phyloP scores from a whole-genome alignment of 37 sponge, comb jelly and placozoan species.

The Geodia barretti region DNA sequence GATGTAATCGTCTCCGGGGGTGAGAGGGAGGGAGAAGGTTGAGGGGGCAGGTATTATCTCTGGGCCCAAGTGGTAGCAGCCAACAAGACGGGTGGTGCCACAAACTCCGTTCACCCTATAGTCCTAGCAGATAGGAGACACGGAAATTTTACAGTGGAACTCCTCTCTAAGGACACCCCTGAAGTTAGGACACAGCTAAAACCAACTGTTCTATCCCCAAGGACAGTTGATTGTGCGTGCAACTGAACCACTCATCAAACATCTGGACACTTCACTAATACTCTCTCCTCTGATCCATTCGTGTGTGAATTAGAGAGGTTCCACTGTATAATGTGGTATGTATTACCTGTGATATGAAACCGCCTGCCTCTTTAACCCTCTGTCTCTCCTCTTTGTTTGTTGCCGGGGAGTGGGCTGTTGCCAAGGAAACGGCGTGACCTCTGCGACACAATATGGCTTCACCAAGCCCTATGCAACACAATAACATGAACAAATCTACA shows the following conservation, averaged over 20 bases:
- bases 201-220: too few species aligned
- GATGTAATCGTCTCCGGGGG: conserved; percentile 55
- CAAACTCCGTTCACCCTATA: conserved; percentile 58
- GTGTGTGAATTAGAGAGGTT: neutral
- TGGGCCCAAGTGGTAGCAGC: conserved; percentile 78
- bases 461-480: conserved; percentile 60
- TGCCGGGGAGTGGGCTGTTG: conserved; percentile 66
- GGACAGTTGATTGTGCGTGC: too few species aligned
- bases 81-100: conserved; percentile 60
- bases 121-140: conserved; percentile 43
- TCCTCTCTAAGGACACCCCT: too few species aligned
- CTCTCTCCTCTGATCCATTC: too few species aligned
- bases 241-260: too few species aligned
- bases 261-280: too few species aligned
- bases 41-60: conserved; percentile 79
- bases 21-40: conserved; percentile 53
- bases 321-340: too few species aligned
- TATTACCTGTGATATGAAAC: conserved; percentile 78
- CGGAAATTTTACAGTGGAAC: too few species aligned
- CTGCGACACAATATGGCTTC: conserved; percentile 80
- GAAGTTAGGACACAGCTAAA: too few species aligned
- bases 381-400: conserved; percentile 59
- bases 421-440: conserved; percentile 58
- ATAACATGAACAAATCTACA: too few species aligned
- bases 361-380: conserved; percentile 55